Conservation (phyloP, 2,113 vertebrate genomes). For the Trogon melanurus region DNA sequence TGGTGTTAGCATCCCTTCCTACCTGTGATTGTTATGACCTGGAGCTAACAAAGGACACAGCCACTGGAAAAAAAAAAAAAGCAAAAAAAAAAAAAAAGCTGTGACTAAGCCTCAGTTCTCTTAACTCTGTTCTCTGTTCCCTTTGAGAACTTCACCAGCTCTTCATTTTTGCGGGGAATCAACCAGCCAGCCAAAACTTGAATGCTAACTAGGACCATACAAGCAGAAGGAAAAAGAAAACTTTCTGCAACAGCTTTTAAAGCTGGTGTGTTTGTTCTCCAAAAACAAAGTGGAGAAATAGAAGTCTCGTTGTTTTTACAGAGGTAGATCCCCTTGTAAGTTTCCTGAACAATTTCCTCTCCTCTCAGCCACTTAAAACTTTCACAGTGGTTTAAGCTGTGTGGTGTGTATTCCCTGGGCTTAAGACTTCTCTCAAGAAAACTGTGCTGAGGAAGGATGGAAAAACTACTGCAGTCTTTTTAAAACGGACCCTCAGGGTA, state of each 20-base stretch:
- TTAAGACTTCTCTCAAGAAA: background rate
- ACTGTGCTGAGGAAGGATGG: background rate
- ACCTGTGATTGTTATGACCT: background rate
- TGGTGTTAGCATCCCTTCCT: background rate
- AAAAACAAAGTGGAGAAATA: background rate
- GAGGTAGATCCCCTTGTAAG: background rate
- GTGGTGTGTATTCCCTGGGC: background rate
- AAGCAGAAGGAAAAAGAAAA: constrained; percentile 1
- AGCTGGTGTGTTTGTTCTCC: background rate
- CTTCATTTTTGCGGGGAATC: constrained; percentile 7
- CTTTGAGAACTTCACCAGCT: constrained; percentile 22
- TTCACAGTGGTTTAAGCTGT: background rate
- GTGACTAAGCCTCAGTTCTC: constrained; percentile 33
- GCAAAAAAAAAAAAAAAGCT: background rate
- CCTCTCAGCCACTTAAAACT: background rate
- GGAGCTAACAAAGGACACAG: constrained; percentile 6
- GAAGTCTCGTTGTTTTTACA: background rate
- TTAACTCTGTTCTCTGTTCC: background rate
- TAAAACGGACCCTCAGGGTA: background rate
- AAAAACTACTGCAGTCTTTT: constrained; percentile 17
- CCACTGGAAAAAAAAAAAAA: background rate
- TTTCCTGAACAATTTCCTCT: background rate
- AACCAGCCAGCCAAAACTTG: background rate
- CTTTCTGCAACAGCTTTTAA: background rate
- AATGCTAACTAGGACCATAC: background rate